Conservation (phyloP, 1,140 invertebrate genomes). For the Caenorhabditis brenneri region DNA sequence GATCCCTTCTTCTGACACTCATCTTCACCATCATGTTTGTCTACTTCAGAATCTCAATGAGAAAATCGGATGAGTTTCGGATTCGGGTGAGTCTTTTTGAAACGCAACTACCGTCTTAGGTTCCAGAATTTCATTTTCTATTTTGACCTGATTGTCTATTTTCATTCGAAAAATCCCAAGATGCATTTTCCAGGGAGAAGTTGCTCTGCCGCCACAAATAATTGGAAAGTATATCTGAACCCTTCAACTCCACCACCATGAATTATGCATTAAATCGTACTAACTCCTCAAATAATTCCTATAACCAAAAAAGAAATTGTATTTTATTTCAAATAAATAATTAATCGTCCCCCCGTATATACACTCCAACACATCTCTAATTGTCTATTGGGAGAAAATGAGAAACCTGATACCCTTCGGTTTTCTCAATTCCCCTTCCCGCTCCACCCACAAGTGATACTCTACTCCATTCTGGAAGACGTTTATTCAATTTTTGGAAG, state of each 20-base stretch:
- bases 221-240: constrained; percentile 31
- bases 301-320: background rate
- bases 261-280: background rate
- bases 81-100: background rate
- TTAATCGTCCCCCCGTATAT: no score
- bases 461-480: background rate
- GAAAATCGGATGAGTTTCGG: constrained; percentile 7
- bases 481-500: no score
- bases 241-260: no score
- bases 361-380: background rate
- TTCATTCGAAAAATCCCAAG: background rate
- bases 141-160: background rate
- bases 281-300: no score
- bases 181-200: constrained; percentile 11
- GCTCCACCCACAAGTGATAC: background rate
- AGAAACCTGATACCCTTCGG: background rate
- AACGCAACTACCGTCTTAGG: no score
- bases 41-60: constrained; percentile 23
- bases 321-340: background rate
- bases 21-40: constrained; percentile 6
- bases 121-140: no score
- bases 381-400: background rate
- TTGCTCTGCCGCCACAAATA: constrained; percentile 4
- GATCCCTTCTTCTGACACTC: background rate
- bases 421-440: background rate